phyloP scores from a whole-genome alignment of 2,888 invertebrate genomes.

The Zaprionus obscuricornis region DNA sequence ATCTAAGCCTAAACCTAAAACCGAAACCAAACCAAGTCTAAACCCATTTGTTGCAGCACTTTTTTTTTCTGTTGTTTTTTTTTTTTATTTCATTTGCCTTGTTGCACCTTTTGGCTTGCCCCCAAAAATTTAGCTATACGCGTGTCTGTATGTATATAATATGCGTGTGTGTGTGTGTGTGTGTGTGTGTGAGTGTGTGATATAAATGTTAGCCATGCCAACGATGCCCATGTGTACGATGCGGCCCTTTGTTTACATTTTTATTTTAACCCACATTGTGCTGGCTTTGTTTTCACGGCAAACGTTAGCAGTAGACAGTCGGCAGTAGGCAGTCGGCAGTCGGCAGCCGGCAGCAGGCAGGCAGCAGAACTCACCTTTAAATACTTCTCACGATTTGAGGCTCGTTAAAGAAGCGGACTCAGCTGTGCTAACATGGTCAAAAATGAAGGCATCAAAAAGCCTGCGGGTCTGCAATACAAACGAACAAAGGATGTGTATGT shows the following conservation, averaged over 20 bases:
- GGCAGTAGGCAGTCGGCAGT: too few species aligned
- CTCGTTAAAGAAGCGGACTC: constrained; percentile 39
- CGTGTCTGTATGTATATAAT: not conserved
- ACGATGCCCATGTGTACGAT: constrained; percentile 65
- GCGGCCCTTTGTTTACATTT: constrained; percentile 74
- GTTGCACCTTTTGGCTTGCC: constrained; percentile 35
- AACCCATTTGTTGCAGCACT: constrained; percentile 70
- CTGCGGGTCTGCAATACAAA: constrained; percentile 39
- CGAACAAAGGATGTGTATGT: not conserved
- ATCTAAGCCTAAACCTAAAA: constrained; percentile 27
- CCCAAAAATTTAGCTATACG: not conserved
- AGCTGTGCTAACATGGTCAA: constrained; percentile 42
- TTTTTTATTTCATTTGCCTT: constrained; percentile 68
- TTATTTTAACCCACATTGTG: constrained; percentile 70
- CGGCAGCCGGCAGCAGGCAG: not conserved
- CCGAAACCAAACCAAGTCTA: constrained; percentile 43
- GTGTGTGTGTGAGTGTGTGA: constrained; percentile 17
- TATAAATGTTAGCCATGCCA: constrained; percentile 57
- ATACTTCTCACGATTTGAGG: constrained; percentile 45
- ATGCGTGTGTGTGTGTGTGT: constrained; percentile 1
- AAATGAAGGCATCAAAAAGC: constrained; percentile 61
- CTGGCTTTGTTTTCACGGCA: constrained; percentile 51
- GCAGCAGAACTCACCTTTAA: constrained; percentile 63
- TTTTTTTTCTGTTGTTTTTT: too few species aligned
- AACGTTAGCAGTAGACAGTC: constrained; percentile 45